Percentiles rank a stretch among this genome's conserved stretches.
These are phyloP conservation scores for Drosophila merina DNA, from an alignment of 2,888 invertebrate species.

Conservation along the genomic window DNA sequence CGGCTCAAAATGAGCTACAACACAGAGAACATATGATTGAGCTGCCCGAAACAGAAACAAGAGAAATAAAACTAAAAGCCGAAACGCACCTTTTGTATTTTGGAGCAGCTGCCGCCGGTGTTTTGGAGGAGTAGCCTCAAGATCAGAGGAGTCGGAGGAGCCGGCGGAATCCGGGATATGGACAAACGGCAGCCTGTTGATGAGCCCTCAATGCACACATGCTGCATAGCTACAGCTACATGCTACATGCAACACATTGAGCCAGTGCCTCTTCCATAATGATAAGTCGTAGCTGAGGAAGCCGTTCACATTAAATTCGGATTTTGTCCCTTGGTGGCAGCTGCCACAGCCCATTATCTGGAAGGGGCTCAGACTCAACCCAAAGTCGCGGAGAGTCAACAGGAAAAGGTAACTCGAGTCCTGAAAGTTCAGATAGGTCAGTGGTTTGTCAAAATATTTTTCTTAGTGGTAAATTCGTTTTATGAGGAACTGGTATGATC, in stretches of 20 bases:
- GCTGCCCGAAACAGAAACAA: slow-evolving; percentile 49
- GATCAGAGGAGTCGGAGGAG: slow-evolving; percentile 3
- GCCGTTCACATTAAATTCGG: slow-evolving; percentile 29
- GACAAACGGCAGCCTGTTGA: slow-evolving; percentile 39
- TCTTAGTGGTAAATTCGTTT: too few relatives aligned
- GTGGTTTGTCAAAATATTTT: slow-evolving; percentile 8
- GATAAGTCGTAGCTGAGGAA: slow-evolving; percentile 33
- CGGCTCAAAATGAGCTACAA: slow-evolving; percentile 55
- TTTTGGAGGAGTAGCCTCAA: slow-evolving; percentile 27
- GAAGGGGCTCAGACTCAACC: neutral
- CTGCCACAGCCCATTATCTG: slow-evolving; percentile 18
- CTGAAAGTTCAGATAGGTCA: slow-evolving; percentile 32
- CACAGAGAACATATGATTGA: slow-evolving; percentile 72
- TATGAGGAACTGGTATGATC: too few relatives aligned
- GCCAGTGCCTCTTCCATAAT: slow-evolving; percentile 30
- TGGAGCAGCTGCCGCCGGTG: slow-evolving; percentile 43
- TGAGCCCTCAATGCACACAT: slow-evolving; percentile 48
- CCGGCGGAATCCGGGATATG: slow-evolving; percentile 9
- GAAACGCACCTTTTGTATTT: slow-evolving; percentile 69
- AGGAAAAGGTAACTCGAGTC: slow-evolving; percentile 4
- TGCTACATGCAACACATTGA: slow-evolving; percentile 11
- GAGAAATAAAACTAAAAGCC: slow-evolving; percentile 24
- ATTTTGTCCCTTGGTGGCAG: slow-evolving; percentile 35
- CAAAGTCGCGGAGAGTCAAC: neutral
- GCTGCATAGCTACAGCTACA: slow-evolving; percentile 22